Evolutionary conservation across 2,113 vertebrate species (phyloP), one percentile per base, ranked within the genome.

Genomic region (Stercorarius parasiticus): DNA sequence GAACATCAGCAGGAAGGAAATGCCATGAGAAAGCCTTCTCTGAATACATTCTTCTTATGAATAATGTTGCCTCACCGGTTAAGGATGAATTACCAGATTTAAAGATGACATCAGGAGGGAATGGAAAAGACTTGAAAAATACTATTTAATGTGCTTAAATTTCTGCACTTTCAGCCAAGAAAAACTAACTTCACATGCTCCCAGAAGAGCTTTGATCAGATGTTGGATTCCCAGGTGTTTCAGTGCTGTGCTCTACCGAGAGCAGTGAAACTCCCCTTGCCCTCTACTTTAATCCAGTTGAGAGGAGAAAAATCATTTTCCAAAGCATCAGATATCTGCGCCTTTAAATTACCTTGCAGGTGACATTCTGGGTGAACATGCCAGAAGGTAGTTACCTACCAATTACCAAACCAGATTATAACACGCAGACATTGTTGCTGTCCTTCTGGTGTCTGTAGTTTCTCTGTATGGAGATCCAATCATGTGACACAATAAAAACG

Each of bases 31-130:
- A 91, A 92, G 36, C 61, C 79, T 95, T 45, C 89, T 86, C 84
- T 32, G 6, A 96, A 94, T 38, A 49, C 53, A 85, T 58, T 58
- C 17, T 66, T 95, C 42, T 72, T 61, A 23, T 47, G 65, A 93
- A 65, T 23, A 58, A 65, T 20, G 59, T 80, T 94, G 76, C 87
- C 59, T 96, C 73, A 82, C 9, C 1, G 2, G 61, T 71, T 90
- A 81, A 96, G 92, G 86, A 82, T 87, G 73, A 88, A 76, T 94
- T 93, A 86, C 64, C 45, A 38, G 15, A 94, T 94, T 95, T 88
- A 74, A 97, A 92, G 53, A 94, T 95, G 94, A 97, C 94, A 97
- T 95, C 94, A 95, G 84, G 86, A 97, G 20, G 76, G 83, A 95
- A 93, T 55, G 80, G 40, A 82, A 97, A 91, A 96, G n/a, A 79